Evolutionary conservation across 2,113 vertebrate species (phyloP), one percentile per base, ranked within the genome.

Genomic region (Poeciliopsis turrubarensis): DNA sequence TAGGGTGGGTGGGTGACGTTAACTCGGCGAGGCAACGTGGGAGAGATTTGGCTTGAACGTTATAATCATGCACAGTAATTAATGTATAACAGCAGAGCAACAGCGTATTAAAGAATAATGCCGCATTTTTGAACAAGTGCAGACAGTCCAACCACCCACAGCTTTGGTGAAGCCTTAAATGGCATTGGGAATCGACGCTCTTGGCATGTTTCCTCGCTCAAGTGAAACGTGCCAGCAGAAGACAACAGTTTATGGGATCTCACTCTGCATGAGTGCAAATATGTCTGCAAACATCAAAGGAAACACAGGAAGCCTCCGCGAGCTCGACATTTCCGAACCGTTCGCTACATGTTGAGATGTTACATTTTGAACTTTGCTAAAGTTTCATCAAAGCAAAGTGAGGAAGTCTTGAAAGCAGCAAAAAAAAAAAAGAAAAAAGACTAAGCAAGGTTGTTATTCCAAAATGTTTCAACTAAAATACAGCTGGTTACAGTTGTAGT

Each of bases 181-280:
- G 72, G 75, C 86, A 66, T 80, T 82, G 78, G 51, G 63, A 65
- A 79, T 81, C 78, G 71, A 57, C 63, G 69, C 68, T 70, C 75
- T 75, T 75, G 80, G 72, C 73, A 41, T 73, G 72, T 68, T 78
- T 51, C 66, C 15, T 80, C 65, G 70, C 51, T 60, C 17, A 51
- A 65, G 31, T 37, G 61, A 69, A 62, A 78, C 51, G 32, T 19
- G 71, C 77, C 86, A 64, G 72, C 66, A 72, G 82, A 54, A 39
- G 22, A 61, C 54, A 80, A 68, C 74, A n/a, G 6, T 31, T 70
- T 14, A 22, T 13, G 66, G 51, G 67, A 81, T 26, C 63, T 80
- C 41, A 31, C 26, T 62, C n/a, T 32, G 61, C 62, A 10, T 60
- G 3, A 26, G 66, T 1, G 34, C 63, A 72, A 82, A 70, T 74